Conservation (phyloP, 1,140 invertebrate genomes). For the Drosophila simulans region DNA sequence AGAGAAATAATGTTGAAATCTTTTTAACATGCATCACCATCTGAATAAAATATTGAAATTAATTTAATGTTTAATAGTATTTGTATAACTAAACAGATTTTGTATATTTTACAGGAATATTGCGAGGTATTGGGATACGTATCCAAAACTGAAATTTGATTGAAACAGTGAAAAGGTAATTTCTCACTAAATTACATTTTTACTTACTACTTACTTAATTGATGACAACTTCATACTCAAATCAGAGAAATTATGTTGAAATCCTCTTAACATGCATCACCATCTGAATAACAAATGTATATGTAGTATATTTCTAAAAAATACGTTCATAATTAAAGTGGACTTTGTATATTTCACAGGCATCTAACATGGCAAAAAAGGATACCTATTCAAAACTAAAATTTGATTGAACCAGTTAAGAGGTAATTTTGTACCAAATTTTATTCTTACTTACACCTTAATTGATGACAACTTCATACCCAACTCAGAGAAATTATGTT, state of each 20-base stretch:
- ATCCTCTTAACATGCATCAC: slow-evolving; percentile 65
- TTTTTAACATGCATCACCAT: slow-evolving; percentile 73
- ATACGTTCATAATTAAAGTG: too few relatives aligned
- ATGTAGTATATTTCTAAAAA: too few relatives aligned
- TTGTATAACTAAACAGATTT: too few relatives aligned
- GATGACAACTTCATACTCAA: slow-evolving; percentile 57
- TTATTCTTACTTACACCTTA: too few relatives aligned
- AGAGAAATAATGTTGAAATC: slow-evolving; percentile 65
- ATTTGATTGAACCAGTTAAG: too few relatives aligned
- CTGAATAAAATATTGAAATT: slow-evolving; percentile 8
- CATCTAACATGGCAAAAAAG: too few relatives aligned
- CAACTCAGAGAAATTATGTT: slow-evolving; percentile 48
- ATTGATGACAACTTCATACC: slow-evolving; percentile 25
- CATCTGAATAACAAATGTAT: slow-evolving; percentile 37
- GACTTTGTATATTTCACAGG: too few relatives aligned
- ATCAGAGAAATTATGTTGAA: slow-evolving; percentile 50
- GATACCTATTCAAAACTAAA: too few relatives aligned
- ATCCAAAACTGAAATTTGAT: neutral
- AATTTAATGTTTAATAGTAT: neutral
- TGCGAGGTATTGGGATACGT: too few relatives aligned
- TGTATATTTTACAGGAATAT: too few relatives aligned
- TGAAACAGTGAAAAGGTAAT: neutral
- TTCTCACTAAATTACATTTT: neutral
- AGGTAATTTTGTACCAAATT: too few relatives aligned
- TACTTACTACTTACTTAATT: neutral